These are phyloP conservation scores for Loris lydekkerianus DNA, from an alignment of 2,797 vertebrate genomes.

Conservation along the genomic window DNA sequence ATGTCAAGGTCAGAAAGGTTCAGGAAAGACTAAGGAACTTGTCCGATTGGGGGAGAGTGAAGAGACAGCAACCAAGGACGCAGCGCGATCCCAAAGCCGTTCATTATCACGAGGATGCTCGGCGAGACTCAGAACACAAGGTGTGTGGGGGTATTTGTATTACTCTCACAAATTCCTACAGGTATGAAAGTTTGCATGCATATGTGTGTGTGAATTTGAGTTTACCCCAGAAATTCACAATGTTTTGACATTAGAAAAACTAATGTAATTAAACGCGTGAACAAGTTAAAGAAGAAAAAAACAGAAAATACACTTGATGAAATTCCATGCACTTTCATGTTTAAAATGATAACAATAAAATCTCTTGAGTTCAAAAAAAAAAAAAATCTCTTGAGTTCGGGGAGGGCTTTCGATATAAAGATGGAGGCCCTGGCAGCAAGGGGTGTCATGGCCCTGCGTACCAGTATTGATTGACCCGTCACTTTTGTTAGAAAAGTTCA, in stretches of 20 bases:
- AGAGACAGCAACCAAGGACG: background rate
- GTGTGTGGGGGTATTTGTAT: no score
- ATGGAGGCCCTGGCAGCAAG: background rate
- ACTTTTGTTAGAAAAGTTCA: constrained; percentile 80
- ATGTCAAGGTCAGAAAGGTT: background rate
- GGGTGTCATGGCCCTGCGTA: fast-evolving
- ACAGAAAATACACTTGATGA: background rate
- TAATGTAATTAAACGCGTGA: background rate
- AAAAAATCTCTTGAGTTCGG: background rate
- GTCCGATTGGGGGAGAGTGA: background rate
- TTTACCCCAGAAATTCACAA: background rate
- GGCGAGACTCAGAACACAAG: background rate
- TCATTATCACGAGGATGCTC: background rate
- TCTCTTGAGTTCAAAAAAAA: background rate
- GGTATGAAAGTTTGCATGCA: background rate
- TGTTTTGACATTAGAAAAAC: background rate
- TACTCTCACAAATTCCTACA: background rate
- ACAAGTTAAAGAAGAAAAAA: background rate
- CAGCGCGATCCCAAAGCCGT: background rate
- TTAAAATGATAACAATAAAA: background rate
- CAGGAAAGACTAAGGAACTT: background rate
- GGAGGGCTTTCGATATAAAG: fast-evolving
- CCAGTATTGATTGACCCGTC: fast-evolving
- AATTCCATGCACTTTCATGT: background rate
- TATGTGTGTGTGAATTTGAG: background rate